Percentiles rank a stretch among this genome's conserved stretches.
phyloP scores from a whole-genome alignment of 2,113 vertebrate genomes.

The Laticauda laticaudata region DNA sequence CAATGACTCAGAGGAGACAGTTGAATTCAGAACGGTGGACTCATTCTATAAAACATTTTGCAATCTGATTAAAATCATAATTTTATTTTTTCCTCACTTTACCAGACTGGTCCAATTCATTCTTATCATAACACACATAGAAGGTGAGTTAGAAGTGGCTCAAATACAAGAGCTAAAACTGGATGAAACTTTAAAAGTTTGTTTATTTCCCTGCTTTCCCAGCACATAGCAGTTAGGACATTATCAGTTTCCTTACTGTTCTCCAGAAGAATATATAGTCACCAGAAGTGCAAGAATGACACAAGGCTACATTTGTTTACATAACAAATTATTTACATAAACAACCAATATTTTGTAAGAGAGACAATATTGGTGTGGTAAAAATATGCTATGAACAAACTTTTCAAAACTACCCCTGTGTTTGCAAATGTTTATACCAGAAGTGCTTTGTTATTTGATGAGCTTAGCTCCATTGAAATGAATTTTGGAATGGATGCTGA shows the following conservation, averaged over 20 bases:
- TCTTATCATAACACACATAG: background rate
- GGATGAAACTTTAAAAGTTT: background rate
- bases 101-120: background rate
- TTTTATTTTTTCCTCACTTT: background rate
- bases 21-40: background rate
- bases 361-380: background rate
- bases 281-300: background rate
- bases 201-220: background rate
- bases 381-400: background rate
- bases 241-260: background rate
- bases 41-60: background rate
- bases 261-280: background rate
- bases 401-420: background rate
- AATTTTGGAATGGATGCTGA: background rate
- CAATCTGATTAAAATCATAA: background rate
- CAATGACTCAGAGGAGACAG: background rate
- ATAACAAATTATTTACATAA: background rate
- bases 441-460: background rate
- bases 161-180: background rate
- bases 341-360: background rate
- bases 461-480: background rate
- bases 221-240: background rate
- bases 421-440: background rate
- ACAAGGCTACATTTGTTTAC: background rate
- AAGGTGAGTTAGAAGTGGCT: background rate